Evolutionary conservation across 2,888 invertebrate genomes (phyloP).

Genomic region (Agriotes lineatus): DNA sequence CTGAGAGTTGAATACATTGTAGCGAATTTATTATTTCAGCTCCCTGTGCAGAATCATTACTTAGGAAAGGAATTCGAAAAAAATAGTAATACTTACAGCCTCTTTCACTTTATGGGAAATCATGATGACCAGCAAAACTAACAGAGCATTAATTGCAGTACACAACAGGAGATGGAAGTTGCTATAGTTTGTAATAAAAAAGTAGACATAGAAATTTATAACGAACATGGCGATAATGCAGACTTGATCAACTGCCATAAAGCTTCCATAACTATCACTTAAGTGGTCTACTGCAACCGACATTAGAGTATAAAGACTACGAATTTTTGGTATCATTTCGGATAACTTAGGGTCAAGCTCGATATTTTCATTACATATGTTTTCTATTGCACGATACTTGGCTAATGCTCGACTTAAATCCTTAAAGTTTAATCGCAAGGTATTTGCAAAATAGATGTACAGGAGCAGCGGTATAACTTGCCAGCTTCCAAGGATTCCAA

Average conservation of each 20-base stretch:
- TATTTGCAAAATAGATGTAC: slow-evolving; percentile 49
- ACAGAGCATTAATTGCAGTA: slow-evolving; percentile 44
- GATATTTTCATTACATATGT: slow-evolving; percentile 29
- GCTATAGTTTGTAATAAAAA: not conserved
- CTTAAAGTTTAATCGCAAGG: slow-evolving; percentile 44
- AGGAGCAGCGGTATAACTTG: slow-evolving; percentile 50
- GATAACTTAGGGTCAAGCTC: slow-evolving; percentile 41
- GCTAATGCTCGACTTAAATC: slow-evolving; percentile 45
- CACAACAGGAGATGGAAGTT: slow-evolving; percentile 44
- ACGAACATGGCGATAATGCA: slow-evolving; percentile 49
- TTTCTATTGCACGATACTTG: slow-evolving; percentile 29
- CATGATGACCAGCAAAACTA: slow-evolving; percentile 45
- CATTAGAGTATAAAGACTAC: slow-evolving; percentile 50
- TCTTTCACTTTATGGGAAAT: slow-evolving; percentile 49
- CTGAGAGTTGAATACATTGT: slow-evolving; percentile 50
- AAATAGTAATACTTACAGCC: slow-evolving; percentile 43
- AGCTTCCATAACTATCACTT: slow-evolving; percentile 50
- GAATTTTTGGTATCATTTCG: slow-evolving; percentile 41
- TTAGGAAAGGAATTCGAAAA: no score
- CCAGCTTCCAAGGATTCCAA: slow-evolving; percentile 51
- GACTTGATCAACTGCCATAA: slow-evolving; percentile 52
- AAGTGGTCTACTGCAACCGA: slow-evolving; percentile 48
- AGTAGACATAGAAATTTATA: slow-evolving; percentile 47
- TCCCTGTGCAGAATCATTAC: no score
- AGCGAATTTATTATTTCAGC: slow-evolving; percentile 50